A percentile compares a stretch with the other conserved stretches of the same genome.
Evolutionary conservation across 2,113 vertebrate genomes (phyloP).

Genomic region (Stigmatopora nigra): DNA sequence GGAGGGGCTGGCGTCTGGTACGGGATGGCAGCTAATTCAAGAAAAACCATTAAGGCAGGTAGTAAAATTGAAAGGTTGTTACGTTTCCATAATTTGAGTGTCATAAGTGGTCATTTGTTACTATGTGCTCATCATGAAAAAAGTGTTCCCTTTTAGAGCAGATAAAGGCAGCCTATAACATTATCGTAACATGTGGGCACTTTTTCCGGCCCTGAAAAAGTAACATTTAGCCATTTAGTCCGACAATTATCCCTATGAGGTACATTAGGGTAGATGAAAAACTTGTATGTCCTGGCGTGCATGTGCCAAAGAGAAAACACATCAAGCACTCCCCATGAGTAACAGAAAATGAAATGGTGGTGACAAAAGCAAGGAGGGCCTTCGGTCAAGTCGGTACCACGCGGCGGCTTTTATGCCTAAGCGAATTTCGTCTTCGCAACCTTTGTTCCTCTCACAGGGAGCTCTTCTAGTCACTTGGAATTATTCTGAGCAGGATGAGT

Average conservation of each 20-base stretch:
- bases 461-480: conserved; percentile 21
- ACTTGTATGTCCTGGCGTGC: not conserved
- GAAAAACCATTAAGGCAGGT: too few relatives aligned
- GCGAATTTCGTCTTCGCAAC: not conserved
- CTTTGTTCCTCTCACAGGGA: conserved; percentile 18
- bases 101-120: too few relatives aligned
- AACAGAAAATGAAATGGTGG: not conserved
- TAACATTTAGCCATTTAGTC: not conserved
- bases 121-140: too few relatives aligned
- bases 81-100: too few relatives aligned
- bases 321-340: not conserved
- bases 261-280: conserved; percentile 2
- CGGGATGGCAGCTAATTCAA: too few relatives aligned
- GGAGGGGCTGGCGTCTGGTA: too few relatives aligned
- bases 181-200: not conserved
- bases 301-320: not conserved
- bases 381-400: not conserved
- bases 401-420: not conserved
- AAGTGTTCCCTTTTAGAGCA: too few relatives aligned
- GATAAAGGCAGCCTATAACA: not conserved
- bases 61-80: too few relatives aligned
- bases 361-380: conserved; percentile 2
- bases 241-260: conserved; percentile 1
- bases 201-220: not conserved
- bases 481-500: conserved; percentile 25